Conservation (phyloP, 2,113 vertebrate genomes). For the Varanus komodoensis region DNA sequence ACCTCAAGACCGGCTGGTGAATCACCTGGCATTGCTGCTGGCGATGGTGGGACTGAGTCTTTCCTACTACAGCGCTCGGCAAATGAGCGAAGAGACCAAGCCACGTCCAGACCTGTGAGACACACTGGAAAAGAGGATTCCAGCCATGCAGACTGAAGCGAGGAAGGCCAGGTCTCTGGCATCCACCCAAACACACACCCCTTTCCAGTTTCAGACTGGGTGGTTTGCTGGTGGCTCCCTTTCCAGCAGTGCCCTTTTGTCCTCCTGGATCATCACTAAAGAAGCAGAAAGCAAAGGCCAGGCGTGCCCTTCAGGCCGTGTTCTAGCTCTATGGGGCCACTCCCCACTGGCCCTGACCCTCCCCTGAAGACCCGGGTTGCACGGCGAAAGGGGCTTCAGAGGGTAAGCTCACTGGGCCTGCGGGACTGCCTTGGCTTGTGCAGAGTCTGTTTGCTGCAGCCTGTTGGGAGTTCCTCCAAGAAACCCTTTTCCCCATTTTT, state of each 20-base stretch:
- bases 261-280: accelerated
- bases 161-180: accelerated
- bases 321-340: neutral
- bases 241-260: too few species aligned
- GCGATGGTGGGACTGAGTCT: constrained; percentile 90
- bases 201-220: neutral
- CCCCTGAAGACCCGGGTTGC: accelerated
- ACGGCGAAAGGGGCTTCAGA: neutral
- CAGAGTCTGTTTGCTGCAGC: neutral
- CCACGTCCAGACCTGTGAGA: constrained; percentile 73
- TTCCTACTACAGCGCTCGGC: constrained; percentile 91
- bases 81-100: constrained; percentile 84
- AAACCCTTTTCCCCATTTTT: neutral
- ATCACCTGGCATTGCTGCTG: constrained; percentile 90
- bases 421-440: neutral
- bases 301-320: neutral
- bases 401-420: neutral
- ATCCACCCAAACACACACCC: neutral
- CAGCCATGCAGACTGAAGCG: too few species aligned
- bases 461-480: neutral
- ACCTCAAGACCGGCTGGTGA: constrained; percentile 81
- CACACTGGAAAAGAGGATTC: neutral
- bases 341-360: neutral
- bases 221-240: accelerated
- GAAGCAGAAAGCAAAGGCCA: neutral